Evolutionary conservation across 1,140 invertebrate species (phyloP), one percentile per base, ranked within the genome.

Genomic region (Phymorhynchus buccinoides): DNA sequence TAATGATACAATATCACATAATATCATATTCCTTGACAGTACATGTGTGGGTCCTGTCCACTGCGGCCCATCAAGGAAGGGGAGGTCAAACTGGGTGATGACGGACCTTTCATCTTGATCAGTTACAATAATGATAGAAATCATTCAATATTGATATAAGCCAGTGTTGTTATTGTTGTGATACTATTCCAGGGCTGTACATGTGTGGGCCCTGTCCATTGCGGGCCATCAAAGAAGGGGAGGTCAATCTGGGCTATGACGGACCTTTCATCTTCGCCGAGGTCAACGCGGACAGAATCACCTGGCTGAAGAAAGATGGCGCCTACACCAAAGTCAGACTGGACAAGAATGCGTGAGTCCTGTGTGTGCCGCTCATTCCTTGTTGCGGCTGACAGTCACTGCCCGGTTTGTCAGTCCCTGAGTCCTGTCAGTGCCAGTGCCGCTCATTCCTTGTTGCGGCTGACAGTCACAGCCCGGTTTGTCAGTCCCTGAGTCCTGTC

Each of bases 241-340:
- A 96, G 92, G 95, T 96, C 22, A 42, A 66, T 37, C 95, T 95
- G 86, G 92, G 95, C 66, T 96, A 96, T 88, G 96, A 96, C 89
- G 95, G 95, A 9, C 94, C 95, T 1, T 96, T 96, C 92, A 95
- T 96, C 37, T 96, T 96, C 92, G 95, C 96, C 66, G 96, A 96
- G 93, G 95, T 97, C 1, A 96, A 97, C 91, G 95, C 96, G 4
- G 96, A 97, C 88, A 94, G 95, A 96, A 30, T 96, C 95, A 88
- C 90, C 79, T 94, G 92, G 92, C 27, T 83, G 3, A 32, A 80
- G 44, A 35, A 84, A 22, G 90, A 92, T 80, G 89, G 92, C 82
- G 89, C 66, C 71, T 4, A 86, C 85, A 14, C 85, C 1, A 4
- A 88, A 68, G 88, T 84, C 62, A 87, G 92, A 73, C 84, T 92